Conservation (phyloP, 2,888 invertebrate genomes). For the Sinodicranocentrus sp. region DNA sequence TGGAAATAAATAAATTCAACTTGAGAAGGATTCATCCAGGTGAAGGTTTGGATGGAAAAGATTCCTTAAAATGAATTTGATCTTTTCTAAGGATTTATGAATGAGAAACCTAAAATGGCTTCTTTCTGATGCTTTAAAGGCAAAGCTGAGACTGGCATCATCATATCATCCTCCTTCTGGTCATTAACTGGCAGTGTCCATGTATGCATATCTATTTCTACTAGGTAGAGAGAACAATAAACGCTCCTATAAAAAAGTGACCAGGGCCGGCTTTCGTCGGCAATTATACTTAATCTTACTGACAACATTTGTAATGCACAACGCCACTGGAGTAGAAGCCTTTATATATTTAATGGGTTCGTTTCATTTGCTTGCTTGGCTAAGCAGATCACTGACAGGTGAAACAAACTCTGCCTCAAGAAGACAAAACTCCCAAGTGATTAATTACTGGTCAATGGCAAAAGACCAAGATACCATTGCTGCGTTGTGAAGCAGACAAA, state of each 20-base stretch:
- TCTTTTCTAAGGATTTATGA: slow-evolving; percentile 1
- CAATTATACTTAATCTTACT: slow-evolving; percentile 26
- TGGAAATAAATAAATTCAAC: too few relatives aligned
- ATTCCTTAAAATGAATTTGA: too few relatives aligned
- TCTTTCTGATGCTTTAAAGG: too few relatives aligned
- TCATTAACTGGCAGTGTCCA: too few relatives aligned
- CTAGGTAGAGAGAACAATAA: too few relatives aligned
- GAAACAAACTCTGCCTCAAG: background rate
- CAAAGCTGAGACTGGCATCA: too few relatives aligned
- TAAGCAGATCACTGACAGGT: slow-evolving; percentile 16
- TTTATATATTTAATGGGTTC: background rate
- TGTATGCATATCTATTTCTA: too few relatives aligned
- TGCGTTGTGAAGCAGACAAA: background rate
- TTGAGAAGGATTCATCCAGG: too few relatives aligned
- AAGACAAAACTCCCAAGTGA: background rate
- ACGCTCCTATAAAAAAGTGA: background rate
- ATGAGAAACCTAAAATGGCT: too few relatives aligned
- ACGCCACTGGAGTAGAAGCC: background rate
- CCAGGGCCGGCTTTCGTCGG: slow-evolving; percentile 10
- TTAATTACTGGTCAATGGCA: background rate
- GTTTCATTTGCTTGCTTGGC: slow-evolving; percentile 2
- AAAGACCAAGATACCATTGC: background rate
- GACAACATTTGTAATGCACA: slow-evolving; percentile 13
- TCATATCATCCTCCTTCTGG: too few relatives aligned
- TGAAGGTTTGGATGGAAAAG: too few relatives aligned